These are phyloP conservation scores for Onchidella celtica DNA, from an alignment of 2,888 invertebrate genomes.

Conservation along the genomic window DNA sequence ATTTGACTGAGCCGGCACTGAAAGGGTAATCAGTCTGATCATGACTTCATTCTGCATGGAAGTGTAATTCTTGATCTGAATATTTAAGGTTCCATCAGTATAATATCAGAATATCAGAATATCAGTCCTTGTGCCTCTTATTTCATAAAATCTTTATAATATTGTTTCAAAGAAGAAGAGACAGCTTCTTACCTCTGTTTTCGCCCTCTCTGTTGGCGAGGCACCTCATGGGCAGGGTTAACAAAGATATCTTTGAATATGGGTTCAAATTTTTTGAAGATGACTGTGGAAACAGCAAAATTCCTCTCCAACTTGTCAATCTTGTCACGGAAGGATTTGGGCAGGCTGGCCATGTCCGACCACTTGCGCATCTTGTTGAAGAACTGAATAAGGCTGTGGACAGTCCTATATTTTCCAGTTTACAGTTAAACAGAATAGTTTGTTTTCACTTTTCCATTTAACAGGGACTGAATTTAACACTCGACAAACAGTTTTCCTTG, in stretches of 20 bases:
- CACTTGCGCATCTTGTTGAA: constrained; percentile 96
- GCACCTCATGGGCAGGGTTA: constrained; percentile 85
- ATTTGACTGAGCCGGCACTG: no score
- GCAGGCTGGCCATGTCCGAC: constrained; percentile 95
- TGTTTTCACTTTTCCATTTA: no score
- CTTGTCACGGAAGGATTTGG: constrained; percentile 90
- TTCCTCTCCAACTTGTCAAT: constrained; percentile 92
- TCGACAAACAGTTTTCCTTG: no score
- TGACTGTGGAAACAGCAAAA: constrained; percentile 95
- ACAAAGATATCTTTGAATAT: constrained; percentile 93
- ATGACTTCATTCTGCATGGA: no score
- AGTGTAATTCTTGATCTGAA: no score
- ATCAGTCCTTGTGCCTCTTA: no score
- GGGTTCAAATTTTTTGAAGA: constrained; percentile 94
- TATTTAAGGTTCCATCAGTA: no score
- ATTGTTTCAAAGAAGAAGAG: no score
- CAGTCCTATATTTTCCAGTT: constrained; percentile 40
- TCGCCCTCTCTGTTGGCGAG: constrained; percentile 84
- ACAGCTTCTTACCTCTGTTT: constrained; percentile 84
- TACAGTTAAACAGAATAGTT: constrained; percentile 28
- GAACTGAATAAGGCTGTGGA: constrained; percentile 92
- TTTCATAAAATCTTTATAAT: no score
- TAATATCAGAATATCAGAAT: no score
- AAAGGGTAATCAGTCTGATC: no score
- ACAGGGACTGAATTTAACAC: no score